Conservation (phyloP, 2,113 vertebrate genomes). For the Tricholaema leucomelas region DNA sequence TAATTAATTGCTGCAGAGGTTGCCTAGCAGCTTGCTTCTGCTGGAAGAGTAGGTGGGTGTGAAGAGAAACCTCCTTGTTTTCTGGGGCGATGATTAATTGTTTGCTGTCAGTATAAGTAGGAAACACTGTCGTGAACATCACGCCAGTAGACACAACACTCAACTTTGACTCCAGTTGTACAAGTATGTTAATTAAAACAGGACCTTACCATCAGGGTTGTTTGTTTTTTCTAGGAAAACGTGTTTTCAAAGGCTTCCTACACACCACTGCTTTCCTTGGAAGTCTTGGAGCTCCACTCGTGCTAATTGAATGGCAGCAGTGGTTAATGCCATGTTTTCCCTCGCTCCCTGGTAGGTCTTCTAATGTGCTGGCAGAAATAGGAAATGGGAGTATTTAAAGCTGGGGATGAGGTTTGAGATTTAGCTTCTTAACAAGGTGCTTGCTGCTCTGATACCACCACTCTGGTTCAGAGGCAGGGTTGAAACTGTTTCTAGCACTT, state of each 20-base stretch:
- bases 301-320: neutral
- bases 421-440: neutral
- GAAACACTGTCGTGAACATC: neutral
- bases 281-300: neutral
- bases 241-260: neutral
- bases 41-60: neutral
- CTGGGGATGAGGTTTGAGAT: neutral
- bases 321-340: neutral
- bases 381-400: neutral
- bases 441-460: neutral
- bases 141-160: neutral
- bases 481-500: neutral
- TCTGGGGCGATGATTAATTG: neutral
- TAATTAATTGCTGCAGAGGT: neutral
- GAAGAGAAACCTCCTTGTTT: neutral
- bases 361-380: neutral
- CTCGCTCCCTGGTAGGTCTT: neutral
- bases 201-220: neutral
- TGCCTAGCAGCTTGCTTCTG: neutral
- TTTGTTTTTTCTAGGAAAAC: neutral
- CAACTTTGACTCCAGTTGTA: neutral
- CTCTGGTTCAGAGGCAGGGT: neutral
- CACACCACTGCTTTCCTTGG: neutral
- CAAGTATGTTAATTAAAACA: neutral
- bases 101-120: neutral